A percentile compares a stretch with the other conserved stretches of the same genome.
phyloP scores from a whole-genome alignment of 2,113 vertebrate species.

The Brienomyrus brachyistius region DNA sequence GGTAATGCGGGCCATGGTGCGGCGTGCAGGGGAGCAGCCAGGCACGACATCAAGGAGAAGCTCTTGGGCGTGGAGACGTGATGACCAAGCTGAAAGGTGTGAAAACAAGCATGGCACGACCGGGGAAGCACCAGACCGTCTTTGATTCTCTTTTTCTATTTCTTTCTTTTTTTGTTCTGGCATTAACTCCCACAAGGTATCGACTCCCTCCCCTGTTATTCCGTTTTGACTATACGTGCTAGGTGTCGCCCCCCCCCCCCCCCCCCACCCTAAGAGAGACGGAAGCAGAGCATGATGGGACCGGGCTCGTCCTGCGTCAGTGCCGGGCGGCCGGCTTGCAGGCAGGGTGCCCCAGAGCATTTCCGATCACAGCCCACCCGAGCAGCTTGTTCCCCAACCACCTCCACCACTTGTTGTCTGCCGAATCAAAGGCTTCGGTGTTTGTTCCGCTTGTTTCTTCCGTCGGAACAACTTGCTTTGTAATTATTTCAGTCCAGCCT shows the following conservation, averaged over 20 bases:
- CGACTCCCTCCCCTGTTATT: background rate
- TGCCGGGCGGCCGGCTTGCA: background rate
- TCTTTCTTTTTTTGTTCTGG: background rate
- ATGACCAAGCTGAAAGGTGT: slow-evolving; percentile 1
- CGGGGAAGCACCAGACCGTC: background rate
- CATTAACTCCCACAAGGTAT: slow-evolving; percentile 8
- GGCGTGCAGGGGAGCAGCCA: background rate
- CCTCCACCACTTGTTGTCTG: background rate
- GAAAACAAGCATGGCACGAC: background rate
- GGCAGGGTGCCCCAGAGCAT: background rate
- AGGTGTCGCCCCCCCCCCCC: background rate
- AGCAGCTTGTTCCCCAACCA: background rate
- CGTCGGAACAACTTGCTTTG: background rate
- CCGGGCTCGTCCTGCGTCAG: background rate
- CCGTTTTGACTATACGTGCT: background rate
- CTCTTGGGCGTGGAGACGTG: background rate
- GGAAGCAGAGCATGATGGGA: background rate
- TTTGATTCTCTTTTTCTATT: background rate
- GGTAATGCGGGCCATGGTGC: background rate
- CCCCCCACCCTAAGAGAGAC: background rate
- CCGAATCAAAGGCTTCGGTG: background rate
- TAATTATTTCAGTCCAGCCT: background rate
- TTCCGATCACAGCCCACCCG: background rate
- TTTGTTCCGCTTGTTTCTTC: background rate
- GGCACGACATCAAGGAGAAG: background rate